A percentile compares a stretch with the other conserved stretches of the same genome.
Conservation (phyloP, 2,113 vertebrate species). For the Numida meleagris region DNA sequence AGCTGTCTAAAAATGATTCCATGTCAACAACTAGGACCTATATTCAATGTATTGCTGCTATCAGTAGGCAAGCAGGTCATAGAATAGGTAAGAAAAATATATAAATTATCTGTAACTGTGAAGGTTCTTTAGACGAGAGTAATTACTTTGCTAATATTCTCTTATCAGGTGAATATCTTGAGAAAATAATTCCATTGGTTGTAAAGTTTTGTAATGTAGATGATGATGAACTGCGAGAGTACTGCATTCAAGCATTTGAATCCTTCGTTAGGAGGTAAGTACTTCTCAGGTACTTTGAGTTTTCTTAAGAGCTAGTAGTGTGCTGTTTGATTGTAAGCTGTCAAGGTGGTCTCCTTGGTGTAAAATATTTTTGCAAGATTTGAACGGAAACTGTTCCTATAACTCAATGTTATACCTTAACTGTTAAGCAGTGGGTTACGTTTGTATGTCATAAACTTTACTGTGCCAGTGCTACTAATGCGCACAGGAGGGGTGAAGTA, state of each 20-base stretch:
- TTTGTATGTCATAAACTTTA: not conserved
- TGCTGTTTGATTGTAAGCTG: not conserved
- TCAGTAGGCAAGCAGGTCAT: conserved; percentile 98
- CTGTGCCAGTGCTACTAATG: not conserved
- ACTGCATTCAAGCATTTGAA: conserved; percentile 99
- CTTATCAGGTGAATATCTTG: conserved; percentile 92
- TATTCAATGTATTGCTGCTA: conserved; percentile 98
- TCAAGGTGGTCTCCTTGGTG: not conserved
- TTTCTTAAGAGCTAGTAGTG: not conserved
- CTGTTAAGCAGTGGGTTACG: not conserved
- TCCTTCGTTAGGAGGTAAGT: conserved; percentile 95
- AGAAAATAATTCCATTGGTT: conserved; percentile 98
- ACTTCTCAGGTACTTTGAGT: not conserved
- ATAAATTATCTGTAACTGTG: not conserved
- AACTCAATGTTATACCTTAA: not conserved
- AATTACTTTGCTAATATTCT: not conserved
- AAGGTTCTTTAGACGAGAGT: not conserved
- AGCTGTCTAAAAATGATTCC: conserved; percentile 96
- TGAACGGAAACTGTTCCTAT: not conserved
- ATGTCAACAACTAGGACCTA: conserved; percentile 99
- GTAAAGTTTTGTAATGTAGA: conserved; percentile 99
- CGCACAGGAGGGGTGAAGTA: not conserved
- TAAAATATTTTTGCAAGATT: not conserved
- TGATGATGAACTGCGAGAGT: conserved; percentile 95
- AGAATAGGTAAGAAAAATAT: conserved; percentile 89